Conservation (phyloP, 1,140 invertebrate species). For the Drosophila takahashii region DNA sequence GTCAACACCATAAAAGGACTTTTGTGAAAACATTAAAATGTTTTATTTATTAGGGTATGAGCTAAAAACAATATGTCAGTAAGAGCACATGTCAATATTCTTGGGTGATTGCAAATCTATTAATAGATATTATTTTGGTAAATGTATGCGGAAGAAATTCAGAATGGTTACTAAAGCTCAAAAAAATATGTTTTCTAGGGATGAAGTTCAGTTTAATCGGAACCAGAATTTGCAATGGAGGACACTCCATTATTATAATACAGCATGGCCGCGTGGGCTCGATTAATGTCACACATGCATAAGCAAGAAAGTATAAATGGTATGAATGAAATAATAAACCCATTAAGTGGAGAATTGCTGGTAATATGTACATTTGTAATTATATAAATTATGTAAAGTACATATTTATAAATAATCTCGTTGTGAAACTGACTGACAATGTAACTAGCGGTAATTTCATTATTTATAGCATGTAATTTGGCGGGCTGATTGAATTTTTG, state of each 20-base stretch:
- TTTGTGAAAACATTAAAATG: background rate
- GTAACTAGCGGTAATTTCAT: constrained; percentile 29
- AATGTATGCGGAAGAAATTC: background rate
- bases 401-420: constrained; percentile 36
- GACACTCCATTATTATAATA: constrained; percentile 39
- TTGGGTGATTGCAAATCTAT: background rate
- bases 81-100: too few relatives aligned
- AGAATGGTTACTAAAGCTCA: background rate
- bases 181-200: constrained; percentile 7
- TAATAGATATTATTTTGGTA: background rate
- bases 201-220: background rate
- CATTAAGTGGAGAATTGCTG: constrained; percentile 15
- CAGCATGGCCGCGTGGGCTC: constrained; percentile 30
- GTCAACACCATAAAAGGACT: background rate
- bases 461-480: constrained; percentile 39
- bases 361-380: constrained; percentile 24
- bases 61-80: background rate
- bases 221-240: constrained; percentile 30
- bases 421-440: constrained; percentile 28
- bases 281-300: constrained; percentile 32
- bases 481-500: constrained; percentile 43
- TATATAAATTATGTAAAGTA: constrained; percentile 41
- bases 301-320: background rate
- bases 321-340: constrained; percentile 24
- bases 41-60: background rate